Evolutionary conservation across 2,113 vertebrate genomes (phyloP).

Genomic region (Callipepla californica): DNA sequence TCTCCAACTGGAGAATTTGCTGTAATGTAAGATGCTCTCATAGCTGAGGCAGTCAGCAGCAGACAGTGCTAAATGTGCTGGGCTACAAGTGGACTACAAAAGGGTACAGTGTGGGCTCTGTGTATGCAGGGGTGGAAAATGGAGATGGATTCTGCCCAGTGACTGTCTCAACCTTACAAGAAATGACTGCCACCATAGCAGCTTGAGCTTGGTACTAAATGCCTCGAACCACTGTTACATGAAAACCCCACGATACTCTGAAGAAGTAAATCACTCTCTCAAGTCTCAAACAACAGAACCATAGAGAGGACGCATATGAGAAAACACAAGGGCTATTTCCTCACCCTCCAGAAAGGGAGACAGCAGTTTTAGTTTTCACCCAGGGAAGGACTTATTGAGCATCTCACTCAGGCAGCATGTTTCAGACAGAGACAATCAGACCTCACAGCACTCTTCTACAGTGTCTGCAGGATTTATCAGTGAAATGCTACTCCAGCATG

Average conservation of each 20-base stretch:
- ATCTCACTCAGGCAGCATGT: slow-evolving; percentile 6
- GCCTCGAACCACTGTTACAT: accelerated
- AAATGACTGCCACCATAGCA: slow-evolving; percentile 1
- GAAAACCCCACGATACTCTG: neutral
- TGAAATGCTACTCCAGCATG: neutral
- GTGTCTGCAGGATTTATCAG: neutral
- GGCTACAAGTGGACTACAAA: neutral
- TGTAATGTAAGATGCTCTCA: neutral
- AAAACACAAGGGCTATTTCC: slow-evolving; percentile 24
- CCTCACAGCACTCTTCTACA: neutral
- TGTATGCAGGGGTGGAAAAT: neutral
- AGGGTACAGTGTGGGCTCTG: neutral
- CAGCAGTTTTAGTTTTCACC: slow-evolving; percentile 11
- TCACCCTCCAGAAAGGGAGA: neutral
- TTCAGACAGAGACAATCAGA: neutral
- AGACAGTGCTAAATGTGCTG: neutral
- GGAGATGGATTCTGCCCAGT: neutral
- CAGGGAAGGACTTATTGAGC: slow-evolving; percentile 11
- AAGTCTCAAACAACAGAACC: neutral
- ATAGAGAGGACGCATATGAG: neutral
- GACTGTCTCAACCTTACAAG: neutral
- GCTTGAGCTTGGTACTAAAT: neutral
- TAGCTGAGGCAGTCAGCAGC: neutral
- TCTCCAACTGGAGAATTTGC: neutral
- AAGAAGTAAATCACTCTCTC: slow-evolving; percentile 16